Conservation (phyloP, 2,888 invertebrate species). For the Priapulus caudatus region DNA sequence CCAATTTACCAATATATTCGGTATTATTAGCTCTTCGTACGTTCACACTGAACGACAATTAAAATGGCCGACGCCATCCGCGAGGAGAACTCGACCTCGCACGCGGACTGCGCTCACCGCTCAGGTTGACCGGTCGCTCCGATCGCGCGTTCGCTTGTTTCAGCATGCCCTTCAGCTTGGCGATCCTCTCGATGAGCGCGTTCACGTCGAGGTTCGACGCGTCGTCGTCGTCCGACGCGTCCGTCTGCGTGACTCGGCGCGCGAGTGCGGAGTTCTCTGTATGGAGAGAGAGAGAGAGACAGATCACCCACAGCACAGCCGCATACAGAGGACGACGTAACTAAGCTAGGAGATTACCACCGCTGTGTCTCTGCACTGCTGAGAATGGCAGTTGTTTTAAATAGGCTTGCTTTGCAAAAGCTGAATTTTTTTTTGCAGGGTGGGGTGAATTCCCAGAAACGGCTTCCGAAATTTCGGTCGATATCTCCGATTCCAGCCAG, state of each 20-base stretch:
- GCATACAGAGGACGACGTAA: too few species aligned
- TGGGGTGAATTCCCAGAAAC: too few species aligned
- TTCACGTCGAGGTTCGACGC: slow-evolving; percentile 30
- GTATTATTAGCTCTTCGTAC: neutral
- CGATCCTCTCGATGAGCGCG: slow-evolving; percentile 50
- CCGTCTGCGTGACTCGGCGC: slow-evolving; percentile 22
- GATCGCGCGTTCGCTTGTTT: slow-evolving; percentile 45
- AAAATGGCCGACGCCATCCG: slow-evolving; percentile 7
- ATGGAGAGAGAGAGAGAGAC: too few species aligned
- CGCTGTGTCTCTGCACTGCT: too few species aligned
- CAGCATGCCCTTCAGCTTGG: slow-evolving; percentile 50
- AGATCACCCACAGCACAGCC: too few species aligned
- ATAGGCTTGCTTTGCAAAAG: too few species aligned
- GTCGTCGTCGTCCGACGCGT: slow-evolving; percentile 20
- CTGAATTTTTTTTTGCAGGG: too few species aligned
- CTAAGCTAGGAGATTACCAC: too few species aligned
- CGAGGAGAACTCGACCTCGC: neutral
- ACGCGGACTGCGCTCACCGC: neutral
- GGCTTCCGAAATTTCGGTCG: too few species aligned
- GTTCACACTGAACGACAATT: slow-evolving; percentile 5
- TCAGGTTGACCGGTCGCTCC: slow-evolving; percentile 50
- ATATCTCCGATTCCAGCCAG: too few species aligned
- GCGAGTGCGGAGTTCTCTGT: slow-evolving; percentile 38
- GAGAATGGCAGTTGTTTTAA: too few species aligned
- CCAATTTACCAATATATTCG: too few species aligned